These are phyloP conservation scores for Mandrillus leucophaeus DNA, from an alignment of 2,113 vertebrate species.

Conservation along the genomic window DNA sequence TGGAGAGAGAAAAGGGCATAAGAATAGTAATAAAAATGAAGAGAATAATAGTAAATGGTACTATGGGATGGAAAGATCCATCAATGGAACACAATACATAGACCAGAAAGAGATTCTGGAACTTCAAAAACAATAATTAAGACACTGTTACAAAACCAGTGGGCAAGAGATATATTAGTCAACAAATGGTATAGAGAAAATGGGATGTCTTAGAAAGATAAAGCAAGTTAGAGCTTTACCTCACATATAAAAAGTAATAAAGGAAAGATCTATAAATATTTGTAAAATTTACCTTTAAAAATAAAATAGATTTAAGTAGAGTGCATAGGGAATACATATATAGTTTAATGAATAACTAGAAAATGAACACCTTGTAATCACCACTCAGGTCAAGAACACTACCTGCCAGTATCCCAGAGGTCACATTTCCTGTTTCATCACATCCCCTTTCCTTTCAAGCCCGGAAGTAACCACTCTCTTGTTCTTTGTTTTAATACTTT, in stretches of 20 bases:
- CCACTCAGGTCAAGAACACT: not conserved
- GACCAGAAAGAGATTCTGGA: not conserved
- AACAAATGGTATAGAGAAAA: not conserved
- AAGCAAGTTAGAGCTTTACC: not conserved
- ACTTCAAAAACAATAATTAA: not conserved
- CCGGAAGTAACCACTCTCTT: not conserved
- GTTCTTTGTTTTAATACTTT: not conserved
- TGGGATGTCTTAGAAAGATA: not conserved
- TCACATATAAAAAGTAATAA: not conserved
- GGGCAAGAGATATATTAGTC: not conserved
- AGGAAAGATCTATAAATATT: not conserved
- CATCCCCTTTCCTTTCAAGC: too few relatives aligned
- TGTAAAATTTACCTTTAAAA: conserved; percentile 22
- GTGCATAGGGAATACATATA: not conserved
- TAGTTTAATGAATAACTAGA: not conserved
- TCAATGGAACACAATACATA: not conserved
- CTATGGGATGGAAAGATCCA: not conserved
- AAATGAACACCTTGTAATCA: not conserved
- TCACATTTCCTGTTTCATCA: not conserved
- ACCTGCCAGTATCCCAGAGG: not conserved
- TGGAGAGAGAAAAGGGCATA: not conserved
- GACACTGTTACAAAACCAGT: not conserved
- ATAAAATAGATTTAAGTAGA: not conserved
- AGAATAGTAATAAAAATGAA: not conserved
- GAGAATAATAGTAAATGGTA: not conserved